Conservation (phyloP, 2,888 invertebrate genomes). For the Trachelus stipa region DNA sequence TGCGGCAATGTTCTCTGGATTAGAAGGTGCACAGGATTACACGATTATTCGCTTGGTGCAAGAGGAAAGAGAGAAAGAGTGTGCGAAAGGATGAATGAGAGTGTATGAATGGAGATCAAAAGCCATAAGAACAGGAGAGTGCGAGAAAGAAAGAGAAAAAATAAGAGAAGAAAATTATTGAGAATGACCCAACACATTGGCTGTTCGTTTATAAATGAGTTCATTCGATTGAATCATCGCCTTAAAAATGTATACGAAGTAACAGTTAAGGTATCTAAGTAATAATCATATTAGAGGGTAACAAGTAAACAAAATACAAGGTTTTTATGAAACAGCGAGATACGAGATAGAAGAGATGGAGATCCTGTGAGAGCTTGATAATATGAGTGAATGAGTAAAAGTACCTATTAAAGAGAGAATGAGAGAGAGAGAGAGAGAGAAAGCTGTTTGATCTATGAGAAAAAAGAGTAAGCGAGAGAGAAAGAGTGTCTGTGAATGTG, state of each 20-base stretch:
- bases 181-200: constrained; percentile 50
- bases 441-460: constrained; percentile 7
- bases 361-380: constrained; percentile 31
- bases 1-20: constrained; percentile 2
- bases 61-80: not conserved
- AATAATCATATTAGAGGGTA: constrained; percentile 65
- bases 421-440: constrained; percentile 38
- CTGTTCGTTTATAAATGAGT: constrained; percentile 64
- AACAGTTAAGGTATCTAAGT: constrained; percentile 66
- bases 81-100: not conserved
- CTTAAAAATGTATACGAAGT: constrained; percentile 68
- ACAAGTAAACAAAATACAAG: constrained; percentile 39
- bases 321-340: constrained; percentile 15
- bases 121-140: not conserved
- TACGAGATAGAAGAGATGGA: constrained; percentile 39
- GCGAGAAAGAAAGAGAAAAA: not conserved
- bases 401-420: constrained; percentile 21
- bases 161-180: not conserved
- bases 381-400: constrained; percentile 10
- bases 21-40: not conserved
- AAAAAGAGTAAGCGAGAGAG: constrained; percentile 14
- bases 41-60: constrained; percentile 3
- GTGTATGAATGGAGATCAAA: not conserved
- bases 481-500: not conserved
- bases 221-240: constrained; percentile 67